These are phyloP conservation scores for Zoroaster sp. DNA, from an alignment of 53 echinoderm and acorn worm genomes.

Conservation along the genomic window DNA sequence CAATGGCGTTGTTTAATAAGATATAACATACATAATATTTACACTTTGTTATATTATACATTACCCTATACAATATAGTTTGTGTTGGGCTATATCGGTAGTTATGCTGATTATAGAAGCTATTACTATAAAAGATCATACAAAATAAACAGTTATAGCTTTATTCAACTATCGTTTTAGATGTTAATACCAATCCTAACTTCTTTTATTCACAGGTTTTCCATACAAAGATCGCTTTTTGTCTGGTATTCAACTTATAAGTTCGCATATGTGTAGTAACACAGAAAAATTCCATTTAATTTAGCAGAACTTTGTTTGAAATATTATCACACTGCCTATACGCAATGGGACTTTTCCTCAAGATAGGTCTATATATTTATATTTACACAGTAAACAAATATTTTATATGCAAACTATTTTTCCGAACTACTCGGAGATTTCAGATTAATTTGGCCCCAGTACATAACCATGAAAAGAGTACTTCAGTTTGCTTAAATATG, in stretches of 20 bases:
- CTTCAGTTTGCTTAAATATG: too few species aligned
- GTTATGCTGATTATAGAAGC: too few species aligned
- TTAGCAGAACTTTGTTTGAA: not conserved
- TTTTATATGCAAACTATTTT: not conserved
- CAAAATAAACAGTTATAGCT: too few species aligned
- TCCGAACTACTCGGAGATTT: constrained; percentile 32
- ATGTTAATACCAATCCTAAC: too few species aligned
- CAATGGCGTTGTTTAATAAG: not conserved
- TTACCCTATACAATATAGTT: too few species aligned
- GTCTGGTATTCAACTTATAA: too few species aligned
- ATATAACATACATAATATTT: not conserved
- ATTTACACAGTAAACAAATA: constrained; percentile 32
- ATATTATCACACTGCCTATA: not conserved
- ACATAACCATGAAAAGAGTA: too few species aligned
- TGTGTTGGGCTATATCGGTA: too few species aligned
- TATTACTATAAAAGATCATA: too few species aligned
- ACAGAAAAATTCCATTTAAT: not conserved
- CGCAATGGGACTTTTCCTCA: not conserved
- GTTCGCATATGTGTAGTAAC: not conserved
- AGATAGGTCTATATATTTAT: not conserved
- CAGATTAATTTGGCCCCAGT: constrained; percentile 50
- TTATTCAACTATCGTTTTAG: too few species aligned
- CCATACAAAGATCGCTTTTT: too few species aligned
- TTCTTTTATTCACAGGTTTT: too few species aligned
- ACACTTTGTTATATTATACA: not conserved